Percentiles rank a stretch among this genome's conserved stretches.
phyloP scores from a whole-genome alignment of 1,140 invertebrate species.

The Philopotamus ludificatus region DNA sequence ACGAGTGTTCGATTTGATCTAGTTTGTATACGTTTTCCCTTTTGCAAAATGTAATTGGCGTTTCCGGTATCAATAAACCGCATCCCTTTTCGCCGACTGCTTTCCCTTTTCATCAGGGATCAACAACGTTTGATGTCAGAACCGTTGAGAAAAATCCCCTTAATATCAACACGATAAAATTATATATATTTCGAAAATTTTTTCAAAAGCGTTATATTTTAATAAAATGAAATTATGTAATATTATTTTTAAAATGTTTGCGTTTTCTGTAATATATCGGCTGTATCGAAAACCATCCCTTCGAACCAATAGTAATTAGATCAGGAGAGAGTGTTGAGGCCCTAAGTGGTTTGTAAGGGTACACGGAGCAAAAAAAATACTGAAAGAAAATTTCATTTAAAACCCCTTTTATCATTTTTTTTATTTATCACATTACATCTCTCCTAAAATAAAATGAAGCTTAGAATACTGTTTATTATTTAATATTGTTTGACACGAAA shows the following conservation, averaged over 20 bases:
- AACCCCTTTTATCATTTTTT: not conserved
- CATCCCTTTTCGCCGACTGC: not conserved
- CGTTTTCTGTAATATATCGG: too few relatives aligned
- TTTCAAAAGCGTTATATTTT: too few relatives aligned
- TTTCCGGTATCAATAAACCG: not conserved
- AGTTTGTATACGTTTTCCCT: not conserved
- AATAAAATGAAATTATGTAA: too few relatives aligned
- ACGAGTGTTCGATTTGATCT: not conserved
- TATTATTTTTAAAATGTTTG: too few relatives aligned
- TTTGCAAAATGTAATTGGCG: conserved; percentile 6
- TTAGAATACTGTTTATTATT: too few relatives aligned
- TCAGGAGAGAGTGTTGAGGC: not conserved
- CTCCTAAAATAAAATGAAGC: too few relatives aligned
- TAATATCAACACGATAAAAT: too few relatives aligned
- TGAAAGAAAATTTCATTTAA: conserved; percentile 2
- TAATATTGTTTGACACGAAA: too few relatives aligned
- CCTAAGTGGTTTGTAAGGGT: not conserved
- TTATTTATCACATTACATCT: not conserved
- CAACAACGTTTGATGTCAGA: not conserved
- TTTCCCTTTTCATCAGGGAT: too few relatives aligned
- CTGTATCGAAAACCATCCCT: not conserved
- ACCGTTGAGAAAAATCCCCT: not conserved
- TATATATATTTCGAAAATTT: too few relatives aligned
- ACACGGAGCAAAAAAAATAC: not conserved
- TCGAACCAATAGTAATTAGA: not conserved